A percentile compares a stretch with the other conserved stretches of the same genome.
These are phyloP conservation scores for Tetragonula carbonaria DNA, from an alignment of 2,888 invertebrate species.

Conservation along the genomic window DNA sequence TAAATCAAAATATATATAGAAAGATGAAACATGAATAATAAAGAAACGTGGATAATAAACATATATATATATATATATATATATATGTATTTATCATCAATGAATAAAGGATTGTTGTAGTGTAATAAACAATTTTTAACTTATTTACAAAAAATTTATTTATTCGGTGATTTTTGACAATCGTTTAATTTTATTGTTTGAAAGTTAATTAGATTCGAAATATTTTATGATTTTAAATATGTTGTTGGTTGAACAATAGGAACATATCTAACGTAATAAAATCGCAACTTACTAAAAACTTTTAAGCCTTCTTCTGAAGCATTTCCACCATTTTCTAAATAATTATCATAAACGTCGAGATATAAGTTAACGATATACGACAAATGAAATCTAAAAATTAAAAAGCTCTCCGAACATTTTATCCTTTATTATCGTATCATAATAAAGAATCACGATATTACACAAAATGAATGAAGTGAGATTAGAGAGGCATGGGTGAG, in stretches of 20 bases:
- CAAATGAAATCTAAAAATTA: neutral
- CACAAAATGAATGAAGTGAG: neutral
- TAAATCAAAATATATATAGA: neutral
- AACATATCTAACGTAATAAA: neutral
- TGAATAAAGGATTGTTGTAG: neutral
- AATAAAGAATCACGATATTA: neutral
- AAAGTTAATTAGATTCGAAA: neutral
- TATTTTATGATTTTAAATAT: neutral
- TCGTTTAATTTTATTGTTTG: neutral
- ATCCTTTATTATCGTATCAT: neutral
- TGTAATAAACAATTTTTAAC: neutral
- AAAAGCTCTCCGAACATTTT: neutral
- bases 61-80: too few species aligned
- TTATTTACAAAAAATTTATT: conserved; percentile 7
- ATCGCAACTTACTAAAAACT: neutral
- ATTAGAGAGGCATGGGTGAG: neutral
- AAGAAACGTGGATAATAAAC: too few species aligned
- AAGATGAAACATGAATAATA: neutral
- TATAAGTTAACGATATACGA: conserved; percentile 12
- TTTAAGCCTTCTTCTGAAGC: neutral
- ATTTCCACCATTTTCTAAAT: neutral
- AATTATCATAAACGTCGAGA: neutral
- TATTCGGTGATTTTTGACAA: conserved; percentile 12
- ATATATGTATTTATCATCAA: neutral
- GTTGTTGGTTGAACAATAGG: neutral